These are phyloP conservation scores for Cynaeus angustus DNA, from an alignment of 2,888 invertebrate species.

Conservation along the genomic window DNA sequence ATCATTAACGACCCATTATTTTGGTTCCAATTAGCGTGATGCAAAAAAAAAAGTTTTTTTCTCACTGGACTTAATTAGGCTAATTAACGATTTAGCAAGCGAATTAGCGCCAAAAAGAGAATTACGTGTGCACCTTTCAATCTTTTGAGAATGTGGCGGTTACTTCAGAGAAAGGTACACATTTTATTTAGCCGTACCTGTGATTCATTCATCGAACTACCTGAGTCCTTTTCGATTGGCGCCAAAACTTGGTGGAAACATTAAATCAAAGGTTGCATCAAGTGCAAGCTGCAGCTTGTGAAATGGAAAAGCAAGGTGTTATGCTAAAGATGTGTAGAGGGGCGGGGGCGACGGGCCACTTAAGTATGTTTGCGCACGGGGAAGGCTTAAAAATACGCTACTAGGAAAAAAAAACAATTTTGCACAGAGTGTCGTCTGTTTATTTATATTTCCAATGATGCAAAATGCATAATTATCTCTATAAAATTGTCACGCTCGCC, in stretches of 20 bases:
- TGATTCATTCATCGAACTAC: constrained; percentile 42
- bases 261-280: constrained; percentile 22
- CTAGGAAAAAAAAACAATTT: too few relatives aligned
- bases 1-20: not conserved
- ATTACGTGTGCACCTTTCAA: constrained; percentile 18
- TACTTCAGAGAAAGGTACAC: constrained; percentile 21
- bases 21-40: not conserved
- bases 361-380: too few relatives aligned
- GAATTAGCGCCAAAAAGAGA: not conserved
- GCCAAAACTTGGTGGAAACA: constrained; percentile 51
- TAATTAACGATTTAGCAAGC: not conserved
- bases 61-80: constrained; percentile 9
- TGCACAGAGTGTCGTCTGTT: too few relatives aligned
- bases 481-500: constrained; percentile 11
- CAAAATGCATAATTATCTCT: constrained; percentile 18
- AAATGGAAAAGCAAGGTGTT: constrained; percentile 10
- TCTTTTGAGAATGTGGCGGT: constrained; percentile 11
- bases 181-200: not conserved
- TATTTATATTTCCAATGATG: constrained; percentile 10
- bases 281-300: constrained; percentile 29
- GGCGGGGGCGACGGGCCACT: not conserved
- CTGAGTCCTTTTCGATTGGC: constrained; percentile 36
- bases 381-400: constrained; percentile 4
- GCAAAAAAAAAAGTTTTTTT: not conserved
- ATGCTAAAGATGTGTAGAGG: constrained; percentile 7